Percentiles rank a stretch among this genome's conserved stretches.
Conservation (phyloP, 1,140 invertebrate species). For the Aphelinus atriplicis region DNA sequence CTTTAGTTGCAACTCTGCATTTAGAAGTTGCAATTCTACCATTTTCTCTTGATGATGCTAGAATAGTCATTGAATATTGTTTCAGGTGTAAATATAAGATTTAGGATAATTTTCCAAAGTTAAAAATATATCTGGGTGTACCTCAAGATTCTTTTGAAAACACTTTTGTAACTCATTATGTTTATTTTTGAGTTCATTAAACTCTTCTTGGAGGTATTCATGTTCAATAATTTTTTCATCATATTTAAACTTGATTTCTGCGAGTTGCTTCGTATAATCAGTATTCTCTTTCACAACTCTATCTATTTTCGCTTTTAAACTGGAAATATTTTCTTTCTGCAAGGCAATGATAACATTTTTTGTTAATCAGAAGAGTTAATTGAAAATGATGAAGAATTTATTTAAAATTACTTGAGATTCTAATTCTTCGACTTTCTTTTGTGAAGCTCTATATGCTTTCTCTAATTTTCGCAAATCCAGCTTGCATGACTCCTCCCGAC, state of each 20-base stretch:
- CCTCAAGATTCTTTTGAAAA: slow-evolving; percentile 13
- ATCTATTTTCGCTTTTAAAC: slow-evolving; percentile 20
- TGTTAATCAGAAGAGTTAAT: not conserved
- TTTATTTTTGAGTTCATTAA: slow-evolving; percentile 13
- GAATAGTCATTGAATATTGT: not conserved
- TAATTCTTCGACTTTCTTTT: slow-evolving; percentile 38
- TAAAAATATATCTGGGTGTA: not conserved
- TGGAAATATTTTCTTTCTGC: slow-evolving; percentile 26
- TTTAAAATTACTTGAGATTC: slow-evolving; percentile 35
- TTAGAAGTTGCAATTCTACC: slow-evolving; percentile 38
- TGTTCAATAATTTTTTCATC: slow-evolving; percentile 15
- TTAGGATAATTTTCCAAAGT: no score
- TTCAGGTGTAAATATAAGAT: no score
- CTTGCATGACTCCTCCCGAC: slow-evolving; percentile 37
- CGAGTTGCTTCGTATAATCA: not conserved
- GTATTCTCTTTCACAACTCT: slow-evolving; percentile 20
- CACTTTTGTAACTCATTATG: not conserved
- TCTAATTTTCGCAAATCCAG: slow-evolving; percentile 38
- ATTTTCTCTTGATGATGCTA: slow-evolving; percentile 39
- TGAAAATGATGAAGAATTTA: not conserved
- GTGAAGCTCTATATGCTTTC: slow-evolving; percentile 33
- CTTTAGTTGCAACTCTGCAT: slow-evolving; percentile 33
- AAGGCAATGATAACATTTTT: slow-evolving; percentile 11
- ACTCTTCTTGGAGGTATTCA: slow-evolving; percentile 7
- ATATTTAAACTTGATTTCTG: slow-evolving; percentile 7